Evolutionary conservation across 2,797 vertebrate species (phyloP).

Genomic region (Enteromius radiatus): DNA sequence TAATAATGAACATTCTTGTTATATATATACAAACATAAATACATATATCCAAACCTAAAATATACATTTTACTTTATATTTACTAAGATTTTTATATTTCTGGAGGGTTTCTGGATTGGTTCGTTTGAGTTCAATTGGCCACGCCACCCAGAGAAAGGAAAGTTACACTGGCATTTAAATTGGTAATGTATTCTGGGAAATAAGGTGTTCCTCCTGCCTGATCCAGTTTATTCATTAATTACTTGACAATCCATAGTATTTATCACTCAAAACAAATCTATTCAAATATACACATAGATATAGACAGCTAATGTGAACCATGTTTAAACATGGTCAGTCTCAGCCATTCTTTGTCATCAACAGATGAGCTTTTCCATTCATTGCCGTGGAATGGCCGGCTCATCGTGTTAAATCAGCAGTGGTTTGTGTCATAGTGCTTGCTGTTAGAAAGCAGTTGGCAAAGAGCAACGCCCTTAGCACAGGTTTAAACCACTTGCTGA

Average conservation of each 20-base stretch:
- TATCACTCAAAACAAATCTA: neutral
- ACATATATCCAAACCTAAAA: no score
- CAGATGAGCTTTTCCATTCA: conserved; percentile 4
- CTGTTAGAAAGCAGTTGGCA: neutral
- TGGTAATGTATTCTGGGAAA: neutral
- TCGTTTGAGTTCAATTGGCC: neutral
- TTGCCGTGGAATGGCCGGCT: neutral
- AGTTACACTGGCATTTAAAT: neutral
- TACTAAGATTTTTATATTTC: no score
- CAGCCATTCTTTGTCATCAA: conserved; percentile 1
- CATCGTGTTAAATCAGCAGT: neutral
- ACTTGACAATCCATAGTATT: neutral
- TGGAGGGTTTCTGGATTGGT: neutral
- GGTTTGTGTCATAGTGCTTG: neutral
- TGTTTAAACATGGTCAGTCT: neutral
- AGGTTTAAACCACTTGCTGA: conserved; percentile 21
- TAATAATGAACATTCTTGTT: neutral
- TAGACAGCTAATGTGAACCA: neutral
- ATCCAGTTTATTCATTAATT: neutral
- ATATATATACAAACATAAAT: no score
- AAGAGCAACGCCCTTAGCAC: conserved; percentile 1
- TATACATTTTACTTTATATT: no score
- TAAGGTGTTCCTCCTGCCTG: neutral
- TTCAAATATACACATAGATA: neutral
- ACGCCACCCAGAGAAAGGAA: neutral